Evolutionary conservation across 2,888 invertebrate genomes (phyloP).

Genomic region (Machimus rusticus): DNA sequence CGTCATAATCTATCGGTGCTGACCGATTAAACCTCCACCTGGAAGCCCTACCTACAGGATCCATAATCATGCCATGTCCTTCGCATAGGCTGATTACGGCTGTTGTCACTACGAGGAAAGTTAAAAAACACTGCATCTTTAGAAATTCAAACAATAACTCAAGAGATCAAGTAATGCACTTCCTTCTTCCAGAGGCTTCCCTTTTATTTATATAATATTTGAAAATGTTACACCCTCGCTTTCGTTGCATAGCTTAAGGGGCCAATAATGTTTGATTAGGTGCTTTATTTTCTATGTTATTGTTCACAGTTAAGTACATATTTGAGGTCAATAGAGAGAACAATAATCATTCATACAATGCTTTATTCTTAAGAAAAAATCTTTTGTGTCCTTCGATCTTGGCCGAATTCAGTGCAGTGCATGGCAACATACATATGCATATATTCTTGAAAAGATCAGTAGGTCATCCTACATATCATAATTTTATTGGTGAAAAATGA

Average conservation of each 20-base stretch:
- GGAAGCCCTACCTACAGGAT: conserved; percentile 62
- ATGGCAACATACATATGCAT: neutral
- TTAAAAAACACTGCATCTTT: neutral
- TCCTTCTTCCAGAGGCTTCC: neutral
- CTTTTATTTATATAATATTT: neutral
- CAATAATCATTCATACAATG: neutral
- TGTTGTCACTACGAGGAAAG: neutral
- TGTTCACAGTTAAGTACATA: neutral
- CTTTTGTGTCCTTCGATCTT: neutral
- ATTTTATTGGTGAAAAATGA: too few relatives aligned
- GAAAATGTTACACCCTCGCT: neutral
- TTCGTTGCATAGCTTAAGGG: neutral
- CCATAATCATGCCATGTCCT: conserved; percentile 57
- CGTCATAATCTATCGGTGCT: conserved; percentile 62
- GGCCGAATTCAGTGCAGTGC: neutral
- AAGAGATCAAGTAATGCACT: neutral
- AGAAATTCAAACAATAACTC: neutral
- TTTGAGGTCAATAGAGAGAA: neutral
- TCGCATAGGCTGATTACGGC: neutral
- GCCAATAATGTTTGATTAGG: neutral
- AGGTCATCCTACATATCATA: too few relatives aligned
- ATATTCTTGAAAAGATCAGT: too few relatives aligned
- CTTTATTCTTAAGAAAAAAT: neutral
- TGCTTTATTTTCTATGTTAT: neutral
- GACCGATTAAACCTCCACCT: conserved; percentile 61